phyloP scores from a whole-genome alignment of 2,797 vertebrate species.

The Arnoldichthys spilopterus region DNA sequence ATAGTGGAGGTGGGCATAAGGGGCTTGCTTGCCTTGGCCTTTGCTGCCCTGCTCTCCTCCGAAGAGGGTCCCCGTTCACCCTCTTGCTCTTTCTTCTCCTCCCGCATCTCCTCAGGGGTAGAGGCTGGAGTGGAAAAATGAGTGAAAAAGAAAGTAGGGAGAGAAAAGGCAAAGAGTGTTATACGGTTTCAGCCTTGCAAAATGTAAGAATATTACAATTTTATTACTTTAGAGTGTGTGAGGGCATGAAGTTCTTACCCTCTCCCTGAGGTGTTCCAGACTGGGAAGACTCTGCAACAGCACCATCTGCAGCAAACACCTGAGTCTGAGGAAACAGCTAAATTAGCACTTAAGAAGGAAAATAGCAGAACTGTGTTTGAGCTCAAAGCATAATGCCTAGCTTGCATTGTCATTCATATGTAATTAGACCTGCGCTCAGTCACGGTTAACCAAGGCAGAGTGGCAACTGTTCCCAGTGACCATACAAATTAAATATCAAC shows the following conservation, averaged over 20 bases:
- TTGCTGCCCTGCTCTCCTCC: conserved; percentile 86
- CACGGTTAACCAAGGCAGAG: no score
- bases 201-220: neutral
- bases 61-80: conserved; percentile 84
- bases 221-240: neutral
- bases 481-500: no score
- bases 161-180: neutral
- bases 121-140: conserved; percentile 71
- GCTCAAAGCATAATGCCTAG: neutral
- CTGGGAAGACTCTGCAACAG: conserved; percentile 85
- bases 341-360: conserved; percentile 15
- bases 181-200: neutral
- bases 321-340: conserved; percentile 77
- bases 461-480: no score
- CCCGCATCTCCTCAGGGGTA: conserved; percentile 91
- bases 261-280: conserved; percentile 92
- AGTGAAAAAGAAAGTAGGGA: neutral
- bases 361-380: neutral
- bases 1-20: conserved; percentile 98
- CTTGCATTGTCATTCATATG: neutral
- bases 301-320: conserved; percentile 90
- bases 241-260: conserved; percentile 71
- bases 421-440: no score
- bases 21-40: conserved; percentile 91
- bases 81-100: conserved; percentile 93